Percentiles rank a stretch among this genome's conserved stretches.
These are phyloP conservation scores for Campylomormyrus tamandua DNA, from an alignment of 2,113 vertebrate species.

Conservation along the genomic window DNA sequence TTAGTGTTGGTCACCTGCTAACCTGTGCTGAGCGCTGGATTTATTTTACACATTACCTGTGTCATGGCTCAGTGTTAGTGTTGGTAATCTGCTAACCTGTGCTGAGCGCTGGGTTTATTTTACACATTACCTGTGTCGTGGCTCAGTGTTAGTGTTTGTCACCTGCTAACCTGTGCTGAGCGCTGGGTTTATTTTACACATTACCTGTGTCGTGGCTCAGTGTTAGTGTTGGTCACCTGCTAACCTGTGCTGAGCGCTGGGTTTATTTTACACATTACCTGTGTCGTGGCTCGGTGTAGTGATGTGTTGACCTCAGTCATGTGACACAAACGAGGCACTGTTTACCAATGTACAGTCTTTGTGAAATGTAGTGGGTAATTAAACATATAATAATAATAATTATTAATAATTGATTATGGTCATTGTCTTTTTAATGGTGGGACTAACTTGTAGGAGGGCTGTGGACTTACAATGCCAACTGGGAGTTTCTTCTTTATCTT, in stretches of 20 bases:
- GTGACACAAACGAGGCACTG: neutral
- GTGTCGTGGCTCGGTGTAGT: neutral
- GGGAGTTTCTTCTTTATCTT: neutral
- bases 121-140: no score
- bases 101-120: neutral
- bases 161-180: no score
- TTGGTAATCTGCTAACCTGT: neutral
- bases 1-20: neutral
- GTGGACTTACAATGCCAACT: neutral
- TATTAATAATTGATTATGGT: neutral
- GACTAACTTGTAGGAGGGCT: neutral
- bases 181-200: neutral
- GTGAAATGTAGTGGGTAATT: neutral
- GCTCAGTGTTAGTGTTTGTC: neutral
- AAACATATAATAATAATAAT: neutral
- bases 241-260: neutral
- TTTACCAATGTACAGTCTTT: neutral
- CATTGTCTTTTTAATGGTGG: neutral
- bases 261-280: neutral
- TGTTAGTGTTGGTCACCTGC: neutral
- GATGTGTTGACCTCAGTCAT: neutral
- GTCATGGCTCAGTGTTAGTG: neutral
- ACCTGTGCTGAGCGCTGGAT: no score
- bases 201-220: neutral
- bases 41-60: neutral